These are phyloP conservation scores for Acanthurus tractus DNA, from an alignment of 2,797 vertebrate genomes.

Conservation along the genomic window DNA sequence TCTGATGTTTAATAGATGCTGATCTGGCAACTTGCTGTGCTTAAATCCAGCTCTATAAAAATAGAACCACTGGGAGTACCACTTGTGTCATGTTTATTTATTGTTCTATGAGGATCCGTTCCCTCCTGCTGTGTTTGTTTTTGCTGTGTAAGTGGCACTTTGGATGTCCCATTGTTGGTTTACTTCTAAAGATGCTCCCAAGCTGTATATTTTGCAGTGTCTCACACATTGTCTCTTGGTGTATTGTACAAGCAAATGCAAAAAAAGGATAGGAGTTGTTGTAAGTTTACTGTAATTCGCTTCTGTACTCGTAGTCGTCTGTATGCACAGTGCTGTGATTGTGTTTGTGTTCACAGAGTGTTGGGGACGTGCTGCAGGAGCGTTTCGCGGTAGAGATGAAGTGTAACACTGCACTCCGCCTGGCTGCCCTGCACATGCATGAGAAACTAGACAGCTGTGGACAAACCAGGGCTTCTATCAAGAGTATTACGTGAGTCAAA, in stretches of 20 bases:
- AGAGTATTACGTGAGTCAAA: conserved; percentile 94
- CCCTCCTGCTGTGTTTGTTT: conserved; percentile 49
- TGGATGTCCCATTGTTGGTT: conserved; percentile 34
- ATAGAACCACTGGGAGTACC: conserved; percentile 20
- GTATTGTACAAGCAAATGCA: background rate
- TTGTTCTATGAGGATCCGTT: conserved; percentile 29
- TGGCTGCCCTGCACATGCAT: conserved; percentile 97
- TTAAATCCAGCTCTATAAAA: conserved; percentile 5
- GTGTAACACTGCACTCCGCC: conserved; percentile 93
- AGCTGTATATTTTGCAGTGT: conserved; percentile 10
- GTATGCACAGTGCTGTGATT: conserved; percentile 22
- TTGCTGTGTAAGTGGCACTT: conserved; percentile 31
- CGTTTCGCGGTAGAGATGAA: conserved; percentile 98
- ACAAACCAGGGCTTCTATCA: conserved; percentile 93
- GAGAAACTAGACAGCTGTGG: conserved; percentile 94
- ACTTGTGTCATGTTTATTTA: conserved; percentile 58
- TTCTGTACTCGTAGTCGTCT: conserved; percentile 11
- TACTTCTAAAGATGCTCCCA: conserved; percentile 26
- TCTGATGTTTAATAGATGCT: conserved; percentile 1
- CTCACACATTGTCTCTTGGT: conserved; percentile 1
- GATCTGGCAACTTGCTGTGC: background rate
- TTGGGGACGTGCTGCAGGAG: conserved; percentile 96
- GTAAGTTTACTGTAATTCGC: background rate
- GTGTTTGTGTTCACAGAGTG: conserved; percentile 87
- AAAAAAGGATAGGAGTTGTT: background rate